Conservation (phyloP, 1,140 invertebrate species). For the Drosophila rufa region DNA sequence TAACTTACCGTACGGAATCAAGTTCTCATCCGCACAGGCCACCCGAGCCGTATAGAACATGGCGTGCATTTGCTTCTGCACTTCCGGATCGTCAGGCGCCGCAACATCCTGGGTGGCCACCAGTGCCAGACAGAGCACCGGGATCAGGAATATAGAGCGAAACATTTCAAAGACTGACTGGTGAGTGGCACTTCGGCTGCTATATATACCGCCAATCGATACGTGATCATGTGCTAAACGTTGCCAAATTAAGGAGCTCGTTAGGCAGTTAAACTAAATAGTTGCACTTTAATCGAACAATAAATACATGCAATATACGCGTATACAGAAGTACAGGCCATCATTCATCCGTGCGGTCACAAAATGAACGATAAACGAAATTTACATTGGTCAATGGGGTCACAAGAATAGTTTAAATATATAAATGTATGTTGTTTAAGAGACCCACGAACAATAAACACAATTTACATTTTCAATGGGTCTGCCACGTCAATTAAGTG, state of each 20-base stretch:
- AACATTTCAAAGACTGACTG: slow-evolving; percentile 32
- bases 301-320: slow-evolving; percentile 78
- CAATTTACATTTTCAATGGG: slow-evolving; percentile 14
- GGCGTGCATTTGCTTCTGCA: slow-evolving; percentile 47
- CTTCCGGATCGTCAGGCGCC: slow-evolving; percentile 49
- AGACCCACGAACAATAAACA: slow-evolving; percentile 12
- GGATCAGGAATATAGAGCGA: slow-evolving; percentile 13
- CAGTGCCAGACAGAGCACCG: not conserved
- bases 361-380: slow-evolving; percentile 60
- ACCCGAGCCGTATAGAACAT: slow-evolving; percentile 40
- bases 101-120: slow-evolving; percentile 39
- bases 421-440: not conserved
- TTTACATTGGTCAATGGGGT: slow-evolving; percentile 57
- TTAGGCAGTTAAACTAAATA: slow-evolving; percentile 76
- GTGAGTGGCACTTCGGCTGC: not conserved
- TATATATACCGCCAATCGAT: slow-evolving; percentile 44
- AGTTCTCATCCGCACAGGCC: slow-evolving; percentile 56
- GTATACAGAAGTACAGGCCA: slow-evolving; percentile 58
- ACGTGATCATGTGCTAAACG: slow-evolving; percentile 11
- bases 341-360: slow-evolving; percentile 38
- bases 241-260: slow-evolving; percentile 22
- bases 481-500: slow-evolving; percentile 4
- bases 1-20: slow-evolving; percentile 61
- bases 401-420: slow-evolving; percentile 39
- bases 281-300: slow-evolving; percentile 80